phyloP scores from a whole-genome alignment of 2,888 invertebrate species.

The Trichogramma evanescens region DNA sequence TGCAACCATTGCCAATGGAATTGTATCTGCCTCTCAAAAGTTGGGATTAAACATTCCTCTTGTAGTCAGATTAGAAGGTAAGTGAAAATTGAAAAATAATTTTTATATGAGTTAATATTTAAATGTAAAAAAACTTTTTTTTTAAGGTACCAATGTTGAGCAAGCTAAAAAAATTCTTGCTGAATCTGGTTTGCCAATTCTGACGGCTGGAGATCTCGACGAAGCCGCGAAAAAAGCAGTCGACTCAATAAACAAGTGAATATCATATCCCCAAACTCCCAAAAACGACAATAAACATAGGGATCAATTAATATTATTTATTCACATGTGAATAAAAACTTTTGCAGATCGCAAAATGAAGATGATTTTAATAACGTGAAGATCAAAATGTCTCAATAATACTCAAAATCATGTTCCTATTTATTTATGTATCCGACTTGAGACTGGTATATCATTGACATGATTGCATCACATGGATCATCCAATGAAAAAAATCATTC shows the following conservation, averaged over 20 bases:
- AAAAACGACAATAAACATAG: conserved; percentile 1
- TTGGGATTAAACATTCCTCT: conserved; percentile 78
- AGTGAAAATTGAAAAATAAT: conserved; percentile 1
- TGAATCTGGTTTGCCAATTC: conserved; percentile 76
- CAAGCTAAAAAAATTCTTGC: conserved; percentile 76
- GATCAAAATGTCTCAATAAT: conserved; percentile 20
- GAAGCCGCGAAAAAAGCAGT: conserved; percentile 90
- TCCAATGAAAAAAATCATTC: conserved; percentile 2
- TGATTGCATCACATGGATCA: conserved; percentile 14
- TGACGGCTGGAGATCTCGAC: conserved; percentile 78
- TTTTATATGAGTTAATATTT: neutral
- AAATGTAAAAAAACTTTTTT: neutral
- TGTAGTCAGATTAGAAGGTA: conserved; percentile 89
- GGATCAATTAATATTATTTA: conserved; percentile 4
- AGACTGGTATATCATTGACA: conserved; percentile 23
- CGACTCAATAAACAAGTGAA: conserved; percentile 20
- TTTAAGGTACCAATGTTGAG: conserved; percentile 50
- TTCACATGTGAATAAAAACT: conserved; percentile 4
- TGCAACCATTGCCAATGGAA: conserved; percentile 91
- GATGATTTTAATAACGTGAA: conserved; percentile 16
- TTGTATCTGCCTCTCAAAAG: conserved; percentile 79
- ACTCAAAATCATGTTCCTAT: conserved; percentile 6
- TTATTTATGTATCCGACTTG: conserved; percentile 4
- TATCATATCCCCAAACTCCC: conserved; percentile 9
- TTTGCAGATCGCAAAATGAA: conserved; percentile 20